These are phyloP conservation scores for Littorina saxatilis DNA, from an alignment of 1,140 invertebrate genomes.

Conservation along the genomic window DNA sequence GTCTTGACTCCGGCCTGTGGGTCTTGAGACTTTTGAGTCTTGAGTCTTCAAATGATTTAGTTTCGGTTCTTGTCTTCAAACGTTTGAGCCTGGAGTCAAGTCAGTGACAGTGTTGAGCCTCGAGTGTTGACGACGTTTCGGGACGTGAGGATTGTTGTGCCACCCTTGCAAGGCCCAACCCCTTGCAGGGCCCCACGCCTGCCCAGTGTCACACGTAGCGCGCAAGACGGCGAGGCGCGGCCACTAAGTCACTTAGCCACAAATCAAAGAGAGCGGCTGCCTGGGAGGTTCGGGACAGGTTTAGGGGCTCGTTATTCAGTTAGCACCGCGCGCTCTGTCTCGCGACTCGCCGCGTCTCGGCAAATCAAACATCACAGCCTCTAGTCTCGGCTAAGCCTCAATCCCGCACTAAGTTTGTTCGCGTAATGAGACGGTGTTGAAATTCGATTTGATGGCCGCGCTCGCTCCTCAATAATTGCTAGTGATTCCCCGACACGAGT, in stretches of 20 bases:
- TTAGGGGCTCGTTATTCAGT: conserved; percentile 27
- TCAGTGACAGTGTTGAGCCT: no score
- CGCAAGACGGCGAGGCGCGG: conserved; percentile 23
- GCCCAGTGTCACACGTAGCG: conserved; percentile 25
- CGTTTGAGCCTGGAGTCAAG: no score
- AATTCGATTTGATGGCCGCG: conserved; percentile 38
- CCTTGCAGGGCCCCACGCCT: conserved; percentile 30
- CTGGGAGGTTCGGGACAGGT: conserved; percentile 4
- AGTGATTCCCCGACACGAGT: conserved; percentile 29
- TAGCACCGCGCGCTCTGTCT: conserved; percentile 8
- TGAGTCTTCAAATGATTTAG: no score
- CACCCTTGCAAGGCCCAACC: no score
- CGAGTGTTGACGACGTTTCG: no score
- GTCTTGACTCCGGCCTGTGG: no score
- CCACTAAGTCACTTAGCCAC: conserved; percentile 31
- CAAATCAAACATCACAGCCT: conserved; percentile 36
- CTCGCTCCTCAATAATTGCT: conserved; percentile 31
- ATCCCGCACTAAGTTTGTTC: conserved; percentile 39
- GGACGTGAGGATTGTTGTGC: no score
- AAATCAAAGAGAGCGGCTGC: conserved; percentile 36
- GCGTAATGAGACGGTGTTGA: conserved; percentile 38
- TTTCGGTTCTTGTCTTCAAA: no score
- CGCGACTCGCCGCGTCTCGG: conserved; percentile 12
- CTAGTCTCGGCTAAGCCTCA: conserved; percentile 7
- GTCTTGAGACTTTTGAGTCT: no score